Evolutionary conservation across 1,140 invertebrate genomes (phyloP).

Genomic region (Nasonia vitripennis): DNA sequence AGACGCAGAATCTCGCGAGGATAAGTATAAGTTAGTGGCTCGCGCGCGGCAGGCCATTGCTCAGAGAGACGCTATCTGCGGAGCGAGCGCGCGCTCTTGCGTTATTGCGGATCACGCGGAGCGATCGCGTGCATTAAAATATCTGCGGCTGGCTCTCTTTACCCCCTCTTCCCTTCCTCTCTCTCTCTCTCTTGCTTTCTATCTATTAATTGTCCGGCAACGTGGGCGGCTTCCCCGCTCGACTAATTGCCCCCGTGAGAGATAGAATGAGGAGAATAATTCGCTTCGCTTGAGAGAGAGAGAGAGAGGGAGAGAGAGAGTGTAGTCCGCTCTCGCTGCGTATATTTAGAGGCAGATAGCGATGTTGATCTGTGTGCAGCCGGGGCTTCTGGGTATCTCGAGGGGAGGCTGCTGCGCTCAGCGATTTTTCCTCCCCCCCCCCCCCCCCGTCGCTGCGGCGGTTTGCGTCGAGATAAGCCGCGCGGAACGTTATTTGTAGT

Average conservation of each 20-base stretch:
- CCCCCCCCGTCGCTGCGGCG: too few species aligned
- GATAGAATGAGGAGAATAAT: conserved; percentile 59
- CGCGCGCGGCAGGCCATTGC: conserved; percentile 45
- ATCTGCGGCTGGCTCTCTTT: background rate
- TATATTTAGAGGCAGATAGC: background rate
- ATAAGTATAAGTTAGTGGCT: conserved; percentile 37
- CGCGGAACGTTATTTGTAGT: background rate
- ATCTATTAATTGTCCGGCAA: conserved; percentile 68
- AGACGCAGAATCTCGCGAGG: conserved; percentile 13
- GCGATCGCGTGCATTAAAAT: conserved; percentile 59
- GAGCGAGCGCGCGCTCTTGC: background rate
- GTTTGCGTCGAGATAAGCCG: background rate
- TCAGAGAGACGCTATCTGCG: conserved; percentile 53
- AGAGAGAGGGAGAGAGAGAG: too few species aligned
- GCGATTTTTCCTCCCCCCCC: background rate
- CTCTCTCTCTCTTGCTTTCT: conserved; percentile 32
- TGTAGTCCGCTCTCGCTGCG: background rate
- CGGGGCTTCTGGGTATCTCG: background rate
- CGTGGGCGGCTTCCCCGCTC: conserved; percentile 65
- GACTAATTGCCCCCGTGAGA: conserved; percentile 64
- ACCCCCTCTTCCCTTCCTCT: background rate
- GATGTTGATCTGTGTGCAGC: background rate
- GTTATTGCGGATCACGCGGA: conserved; percentile 42
- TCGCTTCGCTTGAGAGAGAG: conserved; percentile 43
- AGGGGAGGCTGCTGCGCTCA: background rate